A percentile compares a stretch with the other conserved stretches of the same genome.
Conservation (phyloP, 1,140 invertebrate species). For the Saxidomus purpurata region DNA sequence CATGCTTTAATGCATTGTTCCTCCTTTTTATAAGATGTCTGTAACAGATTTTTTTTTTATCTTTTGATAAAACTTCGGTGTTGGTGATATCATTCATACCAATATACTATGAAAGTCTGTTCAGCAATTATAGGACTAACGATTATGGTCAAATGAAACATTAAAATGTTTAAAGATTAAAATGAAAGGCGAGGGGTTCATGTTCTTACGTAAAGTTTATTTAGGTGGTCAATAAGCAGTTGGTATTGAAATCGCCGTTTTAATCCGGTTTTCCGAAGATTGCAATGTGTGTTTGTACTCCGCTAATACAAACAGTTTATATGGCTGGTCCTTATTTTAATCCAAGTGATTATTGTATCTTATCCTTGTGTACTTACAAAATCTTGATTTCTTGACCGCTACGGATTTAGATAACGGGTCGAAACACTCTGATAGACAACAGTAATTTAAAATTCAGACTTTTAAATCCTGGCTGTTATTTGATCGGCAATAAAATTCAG, state of each 20-base stretch:
- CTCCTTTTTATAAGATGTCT: not conserved
- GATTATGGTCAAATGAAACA: no score
- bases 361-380: conserved; percentile 24
- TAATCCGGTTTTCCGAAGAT: not conserved
- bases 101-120: no score
- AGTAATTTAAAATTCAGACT: conserved; percentile 6
- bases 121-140: no score
- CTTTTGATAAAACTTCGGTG: no score
- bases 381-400: conserved; percentile 7
- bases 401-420: conserved; percentile 7
- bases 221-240: not conserved
- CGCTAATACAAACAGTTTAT: conserved; percentile 14
- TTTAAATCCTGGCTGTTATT: conserved; percentile 4
- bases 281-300: not conserved
- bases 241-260: not conserved
- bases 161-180: no score
- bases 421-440: not conserved
- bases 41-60: not conserved
- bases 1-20: not conserved
- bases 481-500: conserved; percentile 31
- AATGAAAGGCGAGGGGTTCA: no score
- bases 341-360: not conserved
- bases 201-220: not conserved
- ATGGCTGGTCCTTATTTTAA: not conserved
- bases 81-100: no score